phyloP scores from a whole-genome alignment of 2,888 invertebrate species.

The Endotricha flammealis region DNA sequence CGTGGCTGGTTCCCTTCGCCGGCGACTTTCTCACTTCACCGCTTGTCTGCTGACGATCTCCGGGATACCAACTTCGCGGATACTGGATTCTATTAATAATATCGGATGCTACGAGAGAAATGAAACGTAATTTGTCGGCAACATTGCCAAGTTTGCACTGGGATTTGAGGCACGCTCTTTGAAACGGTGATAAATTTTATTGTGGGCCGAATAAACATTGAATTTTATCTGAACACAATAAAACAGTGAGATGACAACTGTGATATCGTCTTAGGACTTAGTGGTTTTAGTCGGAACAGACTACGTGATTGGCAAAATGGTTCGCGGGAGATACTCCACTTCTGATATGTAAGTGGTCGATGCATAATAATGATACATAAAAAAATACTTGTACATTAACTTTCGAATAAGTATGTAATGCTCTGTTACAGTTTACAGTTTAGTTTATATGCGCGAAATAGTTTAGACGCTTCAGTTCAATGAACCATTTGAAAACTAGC shows the following conservation, averaged over 20 bases:
- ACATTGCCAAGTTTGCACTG: constrained; percentile 66
- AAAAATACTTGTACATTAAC: no score
- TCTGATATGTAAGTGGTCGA: constrained; percentile 62
- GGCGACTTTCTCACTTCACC: constrained; percentile 13
- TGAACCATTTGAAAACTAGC: no score
- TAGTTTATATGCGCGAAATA: no score
- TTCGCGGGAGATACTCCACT: constrained; percentile 69
- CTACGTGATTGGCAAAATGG: constrained; percentile 51
- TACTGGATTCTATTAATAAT: constrained; percentile 60
- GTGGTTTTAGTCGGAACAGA: constrained; percentile 34
- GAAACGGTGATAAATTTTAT: constrained; percentile 55
- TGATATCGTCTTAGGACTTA: constrained; percentile 28
- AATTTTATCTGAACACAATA: constrained; percentile 37
- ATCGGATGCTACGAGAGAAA: constrained; percentile 48
- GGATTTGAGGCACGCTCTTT: constrained; percentile 45
- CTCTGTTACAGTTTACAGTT: no score
- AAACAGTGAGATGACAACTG: constrained; percentile 46
- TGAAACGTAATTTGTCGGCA: constrained; percentile 54
- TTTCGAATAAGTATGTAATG: no score
- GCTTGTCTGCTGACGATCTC: constrained; percentile 10
- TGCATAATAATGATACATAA: neutral
- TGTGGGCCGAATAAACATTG: constrained; percentile 49
- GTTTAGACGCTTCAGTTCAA: no score
- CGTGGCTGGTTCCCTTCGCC: constrained; percentile 11
- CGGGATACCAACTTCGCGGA: constrained; percentile 32